Evolutionary conservation across 2,888 invertebrate genomes (phyloP), one percentile per base, ranked within the genome.

Genomic region (Eupithecia insigniata): DNA sequence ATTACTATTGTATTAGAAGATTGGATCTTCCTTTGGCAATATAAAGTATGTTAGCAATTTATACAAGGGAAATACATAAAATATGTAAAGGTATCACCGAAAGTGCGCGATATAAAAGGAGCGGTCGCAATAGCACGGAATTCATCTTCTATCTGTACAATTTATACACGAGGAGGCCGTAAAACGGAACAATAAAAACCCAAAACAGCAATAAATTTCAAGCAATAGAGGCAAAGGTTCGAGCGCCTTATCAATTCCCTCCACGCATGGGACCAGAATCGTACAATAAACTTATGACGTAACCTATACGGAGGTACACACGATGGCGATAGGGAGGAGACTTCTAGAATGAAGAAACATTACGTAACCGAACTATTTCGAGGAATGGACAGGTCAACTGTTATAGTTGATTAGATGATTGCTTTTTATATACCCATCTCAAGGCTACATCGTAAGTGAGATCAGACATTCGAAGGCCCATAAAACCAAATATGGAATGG

Each of bases 111-210:
- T 88, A 87, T 87, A 89, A 88, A 85, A 90, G 90, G 87, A 90
- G 91, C 90, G 92, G 91, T 91, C 89, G 90, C 85, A 89, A 83
- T 86, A 89, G 87, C 85, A 86, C 86, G 88, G 89, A 92, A 93
- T 93, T 92, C 92, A 92, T 93, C 92, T 93, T 93, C 90, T 94
- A 93, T 93, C 94, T 93, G 88, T 90, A 89, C 91, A 91, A 93
- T 94, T 94, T 94, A 94, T 93, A 91, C 86, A 90, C 91, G 92
- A 88, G 88, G 87, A 92, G 92, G 94, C 92, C 92, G 92, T 94
- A 94, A 94, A 94, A 93, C 93, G 92, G 92, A 94, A 94, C 94
- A 94, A 94, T 94, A 94, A 94, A 94, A 94, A 94, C 94, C 94
- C 94, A 94, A 94, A 94, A 94, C 94, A 94, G 93, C 92, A 92